Evolutionary conservation across 2,113 vertebrate species (phyloP).

Genomic region (Drymodes brunneopygia): DNA sequence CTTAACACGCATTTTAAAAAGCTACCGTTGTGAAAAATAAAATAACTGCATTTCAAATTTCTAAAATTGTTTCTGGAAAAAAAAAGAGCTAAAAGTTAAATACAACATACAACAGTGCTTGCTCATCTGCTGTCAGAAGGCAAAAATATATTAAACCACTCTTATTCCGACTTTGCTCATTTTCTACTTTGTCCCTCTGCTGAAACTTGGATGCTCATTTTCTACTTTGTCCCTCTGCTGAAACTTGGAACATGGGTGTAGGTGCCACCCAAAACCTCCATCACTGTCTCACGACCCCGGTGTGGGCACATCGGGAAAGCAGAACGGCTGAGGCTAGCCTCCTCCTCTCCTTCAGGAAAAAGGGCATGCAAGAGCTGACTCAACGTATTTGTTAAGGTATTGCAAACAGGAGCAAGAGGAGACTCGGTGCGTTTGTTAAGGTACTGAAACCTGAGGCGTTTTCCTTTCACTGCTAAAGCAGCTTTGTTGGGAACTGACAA

Average conservation of each 20-base stretch:
- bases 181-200: neutral
- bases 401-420: neutral
- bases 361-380: neutral
- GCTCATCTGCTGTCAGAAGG: neutral
- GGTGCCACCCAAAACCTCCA: rapidly evolving
- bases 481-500: neutral
- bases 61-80: neutral
- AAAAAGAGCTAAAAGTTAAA: neutral
- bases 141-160: neutral
- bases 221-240: neutral
- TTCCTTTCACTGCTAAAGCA: neutral
- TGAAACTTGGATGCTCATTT: neutral
- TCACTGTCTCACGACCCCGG: rapidly evolving
- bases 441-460: neutral
- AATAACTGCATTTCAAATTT: neutral
- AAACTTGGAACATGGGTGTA: rapidly evolving
- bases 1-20: rapidly evolving
- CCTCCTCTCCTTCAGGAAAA: neutral
- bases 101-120: rapidly evolving
- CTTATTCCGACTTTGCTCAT: rapidly evolving
- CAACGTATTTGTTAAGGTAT: rapidly evolving
- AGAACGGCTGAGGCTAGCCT: neutral
- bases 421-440: rapidly evolving
- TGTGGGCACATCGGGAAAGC: rapidly evolving
- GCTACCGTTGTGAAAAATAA: too few species aligned